phyloP scores from a whole-genome alignment of 2,113 vertebrate genomes.

The Forbesichthys papilliferus region DNA sequence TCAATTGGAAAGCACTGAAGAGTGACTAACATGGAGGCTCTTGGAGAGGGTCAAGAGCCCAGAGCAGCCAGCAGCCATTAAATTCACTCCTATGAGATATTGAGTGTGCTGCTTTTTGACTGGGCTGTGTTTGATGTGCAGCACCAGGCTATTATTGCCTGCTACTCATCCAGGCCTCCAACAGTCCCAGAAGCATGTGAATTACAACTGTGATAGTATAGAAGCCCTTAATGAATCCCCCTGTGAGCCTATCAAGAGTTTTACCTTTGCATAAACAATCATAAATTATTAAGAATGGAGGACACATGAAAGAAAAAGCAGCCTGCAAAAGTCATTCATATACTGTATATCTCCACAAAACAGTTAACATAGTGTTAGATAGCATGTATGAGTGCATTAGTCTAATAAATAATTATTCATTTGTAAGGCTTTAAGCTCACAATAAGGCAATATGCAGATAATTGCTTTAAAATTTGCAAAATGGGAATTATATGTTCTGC shows the following conservation, averaged over 20 bases:
- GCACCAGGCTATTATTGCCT: slow-evolving; percentile 56
- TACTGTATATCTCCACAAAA: slow-evolving; percentile 5
- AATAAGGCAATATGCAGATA: slow-evolving; percentile 45
- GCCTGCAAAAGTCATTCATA: slow-evolving; percentile 13
- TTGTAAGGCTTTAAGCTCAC: slow-evolving; percentile 18
- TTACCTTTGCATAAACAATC: too few species aligned
- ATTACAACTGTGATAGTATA: slow-evolving; percentile 16
- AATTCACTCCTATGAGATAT: slow-evolving; percentile 74
- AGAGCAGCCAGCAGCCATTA: slow-evolving; percentile 73
- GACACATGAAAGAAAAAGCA: slow-evolving; percentile 1
- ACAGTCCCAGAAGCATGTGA: slow-evolving; percentile 29
- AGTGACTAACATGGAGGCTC: slow-evolving; percentile 74
- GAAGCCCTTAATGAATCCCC: too few species aligned
- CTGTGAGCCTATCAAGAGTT: too few species aligned
- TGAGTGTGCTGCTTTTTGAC: slow-evolving; percentile 74
- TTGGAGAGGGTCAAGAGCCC: slow-evolving; percentile 74
- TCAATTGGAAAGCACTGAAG: slow-evolving; percentile 73
- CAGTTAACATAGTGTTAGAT: background rate
- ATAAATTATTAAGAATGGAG: too few species aligned
- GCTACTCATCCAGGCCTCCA: slow-evolving; percentile 53
- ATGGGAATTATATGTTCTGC: slow-evolving; percentile 51
- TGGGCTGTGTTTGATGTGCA: slow-evolving; percentile 64
- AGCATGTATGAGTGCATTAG: too few species aligned
- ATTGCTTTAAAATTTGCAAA: slow-evolving; percentile 42
- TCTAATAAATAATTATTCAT: background rate